Conservation (phyloP, 2,113 vertebrate species). For the Carollia perspicillata region DNA sequence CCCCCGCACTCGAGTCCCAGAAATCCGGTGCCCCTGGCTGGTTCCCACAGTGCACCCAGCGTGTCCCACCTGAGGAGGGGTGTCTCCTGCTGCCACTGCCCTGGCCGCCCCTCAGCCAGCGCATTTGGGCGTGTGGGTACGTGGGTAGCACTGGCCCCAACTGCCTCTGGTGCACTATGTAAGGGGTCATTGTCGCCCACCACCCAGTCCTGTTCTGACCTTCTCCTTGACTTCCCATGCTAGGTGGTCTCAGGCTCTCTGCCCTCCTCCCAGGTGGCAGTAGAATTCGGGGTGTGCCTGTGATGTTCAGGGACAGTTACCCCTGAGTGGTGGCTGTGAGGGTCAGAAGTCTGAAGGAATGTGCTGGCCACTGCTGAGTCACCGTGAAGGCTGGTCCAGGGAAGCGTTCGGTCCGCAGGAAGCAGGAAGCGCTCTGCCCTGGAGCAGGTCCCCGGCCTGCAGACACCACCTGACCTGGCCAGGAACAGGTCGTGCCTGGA, state of each 20-base stretch:
- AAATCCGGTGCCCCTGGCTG: rapidly evolving
- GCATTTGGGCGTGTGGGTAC: no score
- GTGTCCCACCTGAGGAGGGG: rapidly evolving
- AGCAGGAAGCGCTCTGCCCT: no score
- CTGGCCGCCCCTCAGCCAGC: rapidly evolving
- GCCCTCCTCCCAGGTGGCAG: not conserved
- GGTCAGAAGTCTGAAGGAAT: not conserved
- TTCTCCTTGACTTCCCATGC: not conserved
- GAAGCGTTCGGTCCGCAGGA: rapidly evolving
- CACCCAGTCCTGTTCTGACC: rapidly evolving
- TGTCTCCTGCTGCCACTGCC: rapidly evolving
- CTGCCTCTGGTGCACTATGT: rapidly evolving
- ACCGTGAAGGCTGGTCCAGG: rapidly evolving
- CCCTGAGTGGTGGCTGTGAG: rapidly evolving
- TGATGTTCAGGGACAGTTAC: not conserved
- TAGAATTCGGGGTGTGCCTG: rapidly evolving
- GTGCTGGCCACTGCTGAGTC: rapidly evolving
- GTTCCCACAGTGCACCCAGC: rapidly evolving
- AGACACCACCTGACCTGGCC: rapidly evolving
- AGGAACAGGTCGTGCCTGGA: rapidly evolving
- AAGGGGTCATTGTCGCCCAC: rapidly evolving
- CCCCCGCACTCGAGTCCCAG: rapidly evolving
- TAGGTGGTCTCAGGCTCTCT: rapidly evolving
- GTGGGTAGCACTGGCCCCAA: not conserved
- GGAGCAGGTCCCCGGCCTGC: rapidly evolving